Percentiles rank a stretch among this genome's conserved stretches.
Evolutionary conservation across 2,113 vertebrate genomes (phyloP).

Genomic region (Forbesichthys papilliferus): DNA sequence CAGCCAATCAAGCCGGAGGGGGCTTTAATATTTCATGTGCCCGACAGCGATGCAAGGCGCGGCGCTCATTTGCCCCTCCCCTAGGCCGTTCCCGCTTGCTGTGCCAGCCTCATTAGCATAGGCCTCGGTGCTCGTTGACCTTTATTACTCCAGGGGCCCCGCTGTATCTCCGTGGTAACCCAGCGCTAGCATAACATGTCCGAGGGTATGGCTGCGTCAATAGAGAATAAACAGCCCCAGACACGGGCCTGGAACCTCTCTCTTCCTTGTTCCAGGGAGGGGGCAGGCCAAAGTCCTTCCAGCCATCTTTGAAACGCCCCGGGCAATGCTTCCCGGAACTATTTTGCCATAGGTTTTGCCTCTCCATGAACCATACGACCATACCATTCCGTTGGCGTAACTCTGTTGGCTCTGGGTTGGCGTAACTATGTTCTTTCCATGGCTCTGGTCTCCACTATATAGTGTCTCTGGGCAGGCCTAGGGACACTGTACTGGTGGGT

Average conservation of each 20-base stretch:
- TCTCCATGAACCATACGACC: too few relatives aligned
- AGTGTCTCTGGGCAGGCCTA: too few relatives aligned
- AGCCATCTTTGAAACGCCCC: too few relatives aligned
- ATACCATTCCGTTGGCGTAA: too few relatives aligned
- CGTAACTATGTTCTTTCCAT: too few relatives aligned
- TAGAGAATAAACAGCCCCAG: constrained; percentile 9
- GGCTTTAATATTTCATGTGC: constrained; percentile 34
- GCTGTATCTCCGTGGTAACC: constrained; percentile 71
- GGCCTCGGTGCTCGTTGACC: constrained; percentile 72
- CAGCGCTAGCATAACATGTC: constrained; percentile 42
- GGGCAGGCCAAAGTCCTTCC: too few relatives aligned
- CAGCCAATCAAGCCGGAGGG: neutral
- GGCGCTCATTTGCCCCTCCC: constrained; percentile 46
- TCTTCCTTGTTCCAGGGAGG: too few relatives aligned
- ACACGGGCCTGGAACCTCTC: neutral
- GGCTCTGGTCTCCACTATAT: too few relatives aligned
- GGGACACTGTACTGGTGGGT: neutral
- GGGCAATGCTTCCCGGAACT: too few relatives aligned
- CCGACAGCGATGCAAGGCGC: constrained; percentile 11
- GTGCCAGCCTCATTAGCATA: constrained; percentile 72
- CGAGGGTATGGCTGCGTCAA: constrained; percentile 1
- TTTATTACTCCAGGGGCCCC: constrained; percentile 79
- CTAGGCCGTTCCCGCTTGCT: constrained; percentile 49
- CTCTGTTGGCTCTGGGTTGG: too few relatives aligned
- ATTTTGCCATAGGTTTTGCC: too few relatives aligned